Conservation (phyloP, 2,888 invertebrate genomes). For the Tholera decimalis region DNA sequence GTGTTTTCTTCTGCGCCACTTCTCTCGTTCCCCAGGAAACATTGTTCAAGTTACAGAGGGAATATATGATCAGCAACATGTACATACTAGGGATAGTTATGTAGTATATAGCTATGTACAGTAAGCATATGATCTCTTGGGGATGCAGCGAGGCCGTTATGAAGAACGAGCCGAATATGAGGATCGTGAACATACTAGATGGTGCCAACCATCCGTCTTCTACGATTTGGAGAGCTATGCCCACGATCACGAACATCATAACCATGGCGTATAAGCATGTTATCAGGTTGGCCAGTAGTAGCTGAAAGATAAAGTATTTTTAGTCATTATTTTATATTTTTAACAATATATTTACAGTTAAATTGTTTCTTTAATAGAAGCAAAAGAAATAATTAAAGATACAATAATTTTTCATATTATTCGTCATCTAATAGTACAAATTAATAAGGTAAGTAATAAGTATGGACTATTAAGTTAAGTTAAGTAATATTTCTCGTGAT, state of each 20-base stretch:
- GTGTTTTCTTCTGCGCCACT: slow-evolving; percentile 89
- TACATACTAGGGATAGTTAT: slow-evolving; percentile 99
- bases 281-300: slow-evolving; percentile 94
- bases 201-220: slow-evolving; percentile 96
- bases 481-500: too few species aligned
- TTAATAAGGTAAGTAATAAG: too few species aligned
- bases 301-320: slow-evolving; percentile 83
- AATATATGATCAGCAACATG: slow-evolving; percentile 97
- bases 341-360: neutral
- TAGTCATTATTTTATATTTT: neutral
- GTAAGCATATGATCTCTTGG: slow-evolving; percentile 94
- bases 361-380: too few species aligned
- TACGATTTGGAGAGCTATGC: slow-evolving; percentile 94
- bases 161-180: slow-evolving; percentile 93
- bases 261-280: slow-evolving; percentile 95
- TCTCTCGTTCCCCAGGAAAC: slow-evolving; percentile 99
- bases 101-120: slow-evolving; percentile 94
- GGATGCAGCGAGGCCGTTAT: slow-evolving; percentile 94
- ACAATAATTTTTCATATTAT: too few species aligned
- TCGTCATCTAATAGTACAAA: too few species aligned
- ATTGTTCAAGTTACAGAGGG: slow-evolving; percentile 97
- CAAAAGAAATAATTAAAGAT: too few species aligned
- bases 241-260: slow-evolving; percentile 97
- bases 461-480: too few species aligned
- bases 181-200: slow-evolving; percentile 96